These are phyloP conservation scores for Forbesichthys papilliferus DNA, from an alignment of 2,113 vertebrate genomes.

Conservation along the genomic window DNA sequence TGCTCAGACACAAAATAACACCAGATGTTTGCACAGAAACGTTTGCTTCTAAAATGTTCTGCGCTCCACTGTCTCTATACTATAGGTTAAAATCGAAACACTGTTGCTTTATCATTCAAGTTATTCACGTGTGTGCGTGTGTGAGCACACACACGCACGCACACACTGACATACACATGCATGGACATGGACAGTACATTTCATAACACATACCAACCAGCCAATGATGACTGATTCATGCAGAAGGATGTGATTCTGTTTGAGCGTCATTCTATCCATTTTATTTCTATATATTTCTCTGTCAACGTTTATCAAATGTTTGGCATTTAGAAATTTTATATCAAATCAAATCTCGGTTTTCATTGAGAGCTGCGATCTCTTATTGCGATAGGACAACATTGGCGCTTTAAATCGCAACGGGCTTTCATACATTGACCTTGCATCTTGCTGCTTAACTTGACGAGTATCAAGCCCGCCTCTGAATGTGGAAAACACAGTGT, in stretches of 20 bases:
- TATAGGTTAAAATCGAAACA: neutral
- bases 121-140: neutral
- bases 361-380: neutral
- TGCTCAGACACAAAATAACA: constrained; percentile 23
- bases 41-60: neutral
- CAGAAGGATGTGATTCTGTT: neutral
- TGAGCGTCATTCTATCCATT: neutral
- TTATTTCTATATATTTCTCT: neutral
- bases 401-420: too few relatives aligned
- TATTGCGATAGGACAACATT: too few relatives aligned
- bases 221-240: neutral
- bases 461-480: neutral
- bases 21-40: constrained; percentile 30
- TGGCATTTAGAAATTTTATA: too few relatives aligned
- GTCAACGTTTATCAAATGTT: neutral
- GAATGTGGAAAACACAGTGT: neutral
- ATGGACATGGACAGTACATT: neutral
- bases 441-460: too few relatives aligned
- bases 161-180: constrained; percentile 2
- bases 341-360: neutral
- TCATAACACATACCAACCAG: neutral
- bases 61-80: constrained; percentile 1
- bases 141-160: neutral
- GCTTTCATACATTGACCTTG: too few relatives aligned
- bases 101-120: neutral